A percentile compares a stretch with the other conserved stretches of the same genome.
phyloP scores from a whole-genome alignment of 2,888 invertebrate genomes.

The Arrhopalites spinosus region DNA sequence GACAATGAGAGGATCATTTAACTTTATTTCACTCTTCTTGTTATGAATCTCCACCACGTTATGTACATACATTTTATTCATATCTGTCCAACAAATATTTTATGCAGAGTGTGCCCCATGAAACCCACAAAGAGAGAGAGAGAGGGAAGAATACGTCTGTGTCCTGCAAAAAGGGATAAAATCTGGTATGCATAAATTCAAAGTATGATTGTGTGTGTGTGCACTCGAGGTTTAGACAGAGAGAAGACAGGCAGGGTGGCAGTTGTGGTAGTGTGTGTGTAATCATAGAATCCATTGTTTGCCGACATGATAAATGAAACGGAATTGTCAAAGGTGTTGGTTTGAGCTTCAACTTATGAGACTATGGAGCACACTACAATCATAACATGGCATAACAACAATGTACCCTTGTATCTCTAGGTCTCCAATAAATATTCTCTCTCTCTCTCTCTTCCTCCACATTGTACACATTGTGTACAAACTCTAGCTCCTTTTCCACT shows the following conservation, averaged over 20 bases:
- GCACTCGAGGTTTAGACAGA: not conserved
- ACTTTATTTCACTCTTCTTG: too few relatives aligned
- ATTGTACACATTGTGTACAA: not conserved
- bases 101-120: too few relatives aligned
- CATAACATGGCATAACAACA: slow-evolving; percentile 14
- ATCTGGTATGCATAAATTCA: slow-evolving; percentile 3
- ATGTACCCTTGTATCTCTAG: slow-evolving; percentile 5
- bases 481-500: too few relatives aligned
- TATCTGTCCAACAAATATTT: too few relatives aligned
- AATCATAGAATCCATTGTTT: slow-evolving; percentile 26
- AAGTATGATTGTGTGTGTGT: slow-evolving; percentile 4
- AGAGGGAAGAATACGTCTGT: not conserved
- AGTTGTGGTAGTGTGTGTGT: slow-evolving; percentile 19
- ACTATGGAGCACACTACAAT: slow-evolving; percentile 5
- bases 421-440: slow-evolving; percentile 7
- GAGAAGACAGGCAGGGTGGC: slow-evolving; percentile 21
- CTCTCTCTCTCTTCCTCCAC: not conserved
- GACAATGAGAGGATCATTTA: too few relatives aligned
- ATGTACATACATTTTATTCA: too few relatives aligned
- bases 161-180: not conserved
- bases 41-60: too few relatives aligned
- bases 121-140: too few relatives aligned
- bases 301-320: slow-evolving; percentile 32
- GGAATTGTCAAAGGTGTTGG: slow-evolving; percentile 35
- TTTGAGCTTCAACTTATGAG: slow-evolving; percentile 2